Percentiles rank a stretch among this genome's conserved stretches.
Conservation (phyloP, 2,113 vertebrate genomes). For the Urocolius indicus region DNA sequence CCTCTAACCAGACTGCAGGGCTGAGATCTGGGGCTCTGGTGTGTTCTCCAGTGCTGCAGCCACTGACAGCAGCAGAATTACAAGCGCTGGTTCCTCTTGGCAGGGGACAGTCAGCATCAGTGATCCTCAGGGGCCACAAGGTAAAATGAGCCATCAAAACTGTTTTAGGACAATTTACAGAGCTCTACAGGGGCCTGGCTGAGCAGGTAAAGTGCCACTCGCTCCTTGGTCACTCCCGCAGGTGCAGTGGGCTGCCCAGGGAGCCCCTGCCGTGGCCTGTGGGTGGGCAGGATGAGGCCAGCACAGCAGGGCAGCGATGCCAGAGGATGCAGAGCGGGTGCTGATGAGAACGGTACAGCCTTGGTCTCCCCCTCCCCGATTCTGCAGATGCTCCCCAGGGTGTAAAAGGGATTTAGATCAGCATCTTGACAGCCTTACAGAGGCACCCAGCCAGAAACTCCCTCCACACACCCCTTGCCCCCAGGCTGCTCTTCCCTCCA, state of each 20-base stretch:
- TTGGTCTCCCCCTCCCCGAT: accelerated
- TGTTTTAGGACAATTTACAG: accelerated
- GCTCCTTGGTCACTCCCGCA: accelerated
- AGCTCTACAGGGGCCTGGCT: background rate
- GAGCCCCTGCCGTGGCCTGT: accelerated
- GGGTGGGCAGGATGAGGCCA: background rate
- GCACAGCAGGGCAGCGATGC: accelerated
- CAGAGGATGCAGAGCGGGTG: background rate
- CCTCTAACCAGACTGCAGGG: background rate
- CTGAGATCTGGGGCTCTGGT: background rate
- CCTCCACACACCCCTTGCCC: background rate
- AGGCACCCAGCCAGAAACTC: background rate
- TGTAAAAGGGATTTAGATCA: background rate
- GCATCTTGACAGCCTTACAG: background rate
- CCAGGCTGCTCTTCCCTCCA: background rate
- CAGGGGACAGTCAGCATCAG: background rate
- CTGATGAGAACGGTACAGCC: background rate
- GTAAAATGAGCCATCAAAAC: accelerated
- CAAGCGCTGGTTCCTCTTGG: background rate
- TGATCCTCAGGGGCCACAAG: background rate
- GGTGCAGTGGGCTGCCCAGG: background rate
- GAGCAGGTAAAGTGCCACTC: accelerated
- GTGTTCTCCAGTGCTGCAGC: accelerated
- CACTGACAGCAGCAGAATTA: background rate
- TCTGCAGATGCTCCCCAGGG: background rate